Base-by-base conservation (phyloP, 2,113 vertebrate genomes). In the Misgurnus anguillicaudatus region DNA sequence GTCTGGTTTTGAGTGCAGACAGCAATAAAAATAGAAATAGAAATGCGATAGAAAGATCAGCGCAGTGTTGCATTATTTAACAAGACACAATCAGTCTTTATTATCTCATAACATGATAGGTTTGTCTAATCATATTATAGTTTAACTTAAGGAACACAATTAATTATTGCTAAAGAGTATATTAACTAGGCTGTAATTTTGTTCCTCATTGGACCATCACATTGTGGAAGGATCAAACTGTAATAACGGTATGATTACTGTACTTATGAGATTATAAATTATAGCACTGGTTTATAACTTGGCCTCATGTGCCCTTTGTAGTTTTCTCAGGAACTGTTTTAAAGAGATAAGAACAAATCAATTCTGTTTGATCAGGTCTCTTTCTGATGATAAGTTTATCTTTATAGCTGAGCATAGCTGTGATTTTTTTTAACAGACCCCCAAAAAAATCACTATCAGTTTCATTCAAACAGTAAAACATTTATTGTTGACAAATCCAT, bases 231-330 rank as follows among this genome's bases (percentile, higher is more conserved):
- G 11, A 51, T 13, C 11, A 51, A 65, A 42, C 10, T 17, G 24
- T 67, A 10, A 31, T 1, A 31, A 31, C 2, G 17, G 19, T 45
- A 24, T 10, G 11, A 45, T 66, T 19, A 36, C 66, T 36, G 21
- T 42, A 4, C 45, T 57, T 57, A 19, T 57, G n/a, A 57, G n/a
- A 17, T 19, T 17, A 57, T 17, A 69, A 69, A 69, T 48, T 47
- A 9, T 36, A 36, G 17, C 21, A 36, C 17, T 7, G 8, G 21
- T 1, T 55, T 9, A 71, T 71, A 19, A 71, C 55, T n/a, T 55
- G 16, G 48, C 68, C 47, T 55, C 64, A 21, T 55, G 16, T 70
- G 48, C 14, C 38, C 31, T 55, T 51, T 69, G 17, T 70, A 55
- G 4, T 71, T 69, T 51, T 69, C 41, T 66, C 17, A n/a, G n/a